Evolutionary conservation across 2,888 invertebrate species (phyloP).

Genomic region (Diarsia rubi): DNA sequence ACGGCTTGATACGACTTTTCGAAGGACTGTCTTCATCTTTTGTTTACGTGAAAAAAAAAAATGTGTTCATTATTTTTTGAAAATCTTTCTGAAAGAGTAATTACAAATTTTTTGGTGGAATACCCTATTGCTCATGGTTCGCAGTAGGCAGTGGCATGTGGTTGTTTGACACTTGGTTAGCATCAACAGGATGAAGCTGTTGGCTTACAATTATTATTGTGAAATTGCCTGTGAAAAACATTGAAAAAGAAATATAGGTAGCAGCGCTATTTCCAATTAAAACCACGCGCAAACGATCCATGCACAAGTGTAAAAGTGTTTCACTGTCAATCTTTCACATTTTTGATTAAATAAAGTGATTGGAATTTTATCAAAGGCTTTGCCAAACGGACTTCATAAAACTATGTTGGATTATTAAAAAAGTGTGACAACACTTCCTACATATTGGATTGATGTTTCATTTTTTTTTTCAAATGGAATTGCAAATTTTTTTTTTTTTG

Average conservation of each 20-base stretch:
- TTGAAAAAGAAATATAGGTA: not conserved
- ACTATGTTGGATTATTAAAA: not conserved
- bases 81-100: too few species aligned
- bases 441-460: fast-evolving
- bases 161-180: not conserved
- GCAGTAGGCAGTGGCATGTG: not conserved
- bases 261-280: not conserved
- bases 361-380: not conserved
- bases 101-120: too few species aligned
- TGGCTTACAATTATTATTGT: not conserved
- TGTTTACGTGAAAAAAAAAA: too few species aligned
- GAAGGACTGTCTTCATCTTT: too few species aligned
- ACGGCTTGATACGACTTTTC: too few species aligned
- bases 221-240: not conserved
- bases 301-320: not conserved
- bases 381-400: not conserved
- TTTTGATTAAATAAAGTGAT: not conserved
- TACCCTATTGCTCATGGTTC: too few species aligned
- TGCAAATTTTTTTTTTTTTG: too few species aligned
- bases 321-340: not conserved
- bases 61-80: too few species aligned
- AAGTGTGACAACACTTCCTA: not conserved
- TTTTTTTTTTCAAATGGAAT: not conserved
- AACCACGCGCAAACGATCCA: not conserved
- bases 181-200: not conserved